These are phyloP conservation scores for Alaudala cheleensis DNA, from an alignment of 2,113 vertebrate genomes.

Conservation along the genomic window DNA sequence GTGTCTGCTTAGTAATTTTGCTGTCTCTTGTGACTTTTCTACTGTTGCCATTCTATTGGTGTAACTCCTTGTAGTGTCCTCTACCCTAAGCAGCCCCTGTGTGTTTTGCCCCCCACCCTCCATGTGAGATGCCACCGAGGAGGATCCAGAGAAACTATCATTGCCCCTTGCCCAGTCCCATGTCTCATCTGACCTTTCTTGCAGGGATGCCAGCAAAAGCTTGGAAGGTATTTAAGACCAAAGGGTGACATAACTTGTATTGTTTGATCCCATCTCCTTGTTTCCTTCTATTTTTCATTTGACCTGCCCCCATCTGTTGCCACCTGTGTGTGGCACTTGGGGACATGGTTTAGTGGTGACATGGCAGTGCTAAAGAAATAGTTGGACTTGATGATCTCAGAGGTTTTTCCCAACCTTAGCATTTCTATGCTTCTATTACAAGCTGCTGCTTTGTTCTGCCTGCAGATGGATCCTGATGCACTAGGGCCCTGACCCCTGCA, in stretches of 20 bases:
- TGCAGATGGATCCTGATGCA: accelerated
- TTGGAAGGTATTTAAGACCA: neutral
- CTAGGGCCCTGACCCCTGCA: accelerated
- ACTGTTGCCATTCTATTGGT: neutral
- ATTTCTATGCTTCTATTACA: neutral
- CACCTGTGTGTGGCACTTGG: neutral
- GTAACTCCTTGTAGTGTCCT: neutral
- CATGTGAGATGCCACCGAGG: neutral
- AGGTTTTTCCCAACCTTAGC: neutral
- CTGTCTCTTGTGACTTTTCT: neutral
- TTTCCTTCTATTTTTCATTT: neutral
- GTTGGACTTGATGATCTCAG: neutral
- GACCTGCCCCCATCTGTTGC: neutral
- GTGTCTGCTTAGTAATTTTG: neutral
- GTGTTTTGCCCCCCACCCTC: neutral
- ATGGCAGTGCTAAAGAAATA: neutral
- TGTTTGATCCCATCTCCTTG: neutral
- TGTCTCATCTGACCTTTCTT: neutral
- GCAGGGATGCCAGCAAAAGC: neutral
- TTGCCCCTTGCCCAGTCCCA: neutral
- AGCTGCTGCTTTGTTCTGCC: neutral
- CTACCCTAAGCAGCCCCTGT: neutral
- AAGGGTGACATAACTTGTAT: neutral
- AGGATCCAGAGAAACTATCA: neutral
- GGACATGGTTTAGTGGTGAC: neutral